Evolutionary conservation across 1,140 invertebrate genomes (phyloP).

Genomic region (Patella vulgata): DNA sequence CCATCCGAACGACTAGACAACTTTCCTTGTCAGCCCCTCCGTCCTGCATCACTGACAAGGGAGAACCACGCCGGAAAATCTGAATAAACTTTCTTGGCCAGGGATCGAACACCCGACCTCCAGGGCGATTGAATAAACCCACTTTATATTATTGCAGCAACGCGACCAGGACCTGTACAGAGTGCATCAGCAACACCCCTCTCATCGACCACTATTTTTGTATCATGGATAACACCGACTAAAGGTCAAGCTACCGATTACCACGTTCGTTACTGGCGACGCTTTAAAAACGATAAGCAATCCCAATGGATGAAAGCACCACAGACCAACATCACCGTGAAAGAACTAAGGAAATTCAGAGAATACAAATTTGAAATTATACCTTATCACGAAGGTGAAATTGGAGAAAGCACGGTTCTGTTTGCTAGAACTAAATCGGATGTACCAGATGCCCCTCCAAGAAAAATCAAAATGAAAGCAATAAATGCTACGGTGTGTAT

Average conservation of each 20-base stretch:
- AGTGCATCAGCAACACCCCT: conserved; percentile 20
- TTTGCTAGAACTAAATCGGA: conserved; percentile 27
- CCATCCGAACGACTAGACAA: no score
- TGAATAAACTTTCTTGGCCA: no score
- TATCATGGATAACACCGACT: conserved; percentile 33
- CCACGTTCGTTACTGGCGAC: conserved; percentile 34
- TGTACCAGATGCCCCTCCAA: conserved; percentile 31
- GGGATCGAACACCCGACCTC: no score
- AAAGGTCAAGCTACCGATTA: conserved; percentile 31
- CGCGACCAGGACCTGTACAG: conserved; percentile 16
- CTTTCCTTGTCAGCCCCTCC: no score
- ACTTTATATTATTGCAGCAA: conserved; percentile 21
- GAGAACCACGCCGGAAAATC: no score
- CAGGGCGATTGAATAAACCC: no score
- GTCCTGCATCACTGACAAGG: no score
- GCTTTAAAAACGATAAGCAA: conserved; percentile 28
- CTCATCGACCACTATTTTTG: conserved; percentile 33
- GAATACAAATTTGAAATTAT: conserved; percentile 40
- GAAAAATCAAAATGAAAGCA: conserved; percentile 10
- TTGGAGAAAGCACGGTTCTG: conserved; percentile 34
- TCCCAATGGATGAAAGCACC: conserved; percentile 22
- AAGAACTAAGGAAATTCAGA: conserved; percentile 22
- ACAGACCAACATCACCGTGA: conserved; percentile 24
- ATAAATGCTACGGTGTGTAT: conserved; percentile 32
- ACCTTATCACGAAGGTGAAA: conserved; percentile 33